These are phyloP conservation scores for Pseudomyrmex pallidus DNA, from an alignment of 1,140 invertebrate species.

Conservation along the genomic window DNA sequence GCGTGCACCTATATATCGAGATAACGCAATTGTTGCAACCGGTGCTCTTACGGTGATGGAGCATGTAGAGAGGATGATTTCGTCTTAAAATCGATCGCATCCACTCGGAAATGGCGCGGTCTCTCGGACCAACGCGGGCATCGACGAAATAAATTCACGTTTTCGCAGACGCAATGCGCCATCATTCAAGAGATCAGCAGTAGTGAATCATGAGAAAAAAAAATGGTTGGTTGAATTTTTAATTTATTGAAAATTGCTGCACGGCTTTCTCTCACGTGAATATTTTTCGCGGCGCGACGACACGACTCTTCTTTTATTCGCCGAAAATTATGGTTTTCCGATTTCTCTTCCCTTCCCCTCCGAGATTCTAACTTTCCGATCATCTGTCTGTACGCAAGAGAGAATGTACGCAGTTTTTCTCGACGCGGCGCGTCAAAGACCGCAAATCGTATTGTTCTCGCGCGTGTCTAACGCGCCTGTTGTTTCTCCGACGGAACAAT, in stretches of 20 bases:
- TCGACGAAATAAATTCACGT: neutral
- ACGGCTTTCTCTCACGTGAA: neutral
- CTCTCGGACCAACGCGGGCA: neutral
- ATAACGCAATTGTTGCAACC: slow-evolving; percentile 40
- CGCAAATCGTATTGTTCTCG: neutral
- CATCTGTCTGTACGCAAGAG: too few relatives aligned
- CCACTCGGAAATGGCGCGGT: slow-evolving; percentile 1
- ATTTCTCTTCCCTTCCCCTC: neutral
- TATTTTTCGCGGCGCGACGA: neutral
- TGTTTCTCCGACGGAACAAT: slow-evolving; percentile 32
- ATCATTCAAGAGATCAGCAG: too few relatives aligned
- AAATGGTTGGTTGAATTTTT: neutral
- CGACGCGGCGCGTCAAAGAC: neutral
- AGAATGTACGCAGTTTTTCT: neutral
- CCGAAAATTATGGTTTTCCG: slow-evolving; percentile 15
- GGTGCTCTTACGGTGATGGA: slow-evolving; percentile 10
- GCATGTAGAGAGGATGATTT: slow-evolving; percentile 2
- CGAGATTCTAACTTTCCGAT: neutral
- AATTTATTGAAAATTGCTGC: slow-evolving; percentile 12
- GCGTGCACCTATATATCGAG: neutral
- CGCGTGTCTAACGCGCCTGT: slow-evolving; percentile 5
- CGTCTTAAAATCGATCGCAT: slow-evolving; percentile 34
- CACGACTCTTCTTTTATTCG: neutral
- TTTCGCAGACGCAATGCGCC: too few relatives aligned
- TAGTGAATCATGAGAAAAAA: neutral